phyloP scores from a whole-genome alignment of 35 echinoderm and acorn worm species.

The Nesometra sesokonis region DNA sequence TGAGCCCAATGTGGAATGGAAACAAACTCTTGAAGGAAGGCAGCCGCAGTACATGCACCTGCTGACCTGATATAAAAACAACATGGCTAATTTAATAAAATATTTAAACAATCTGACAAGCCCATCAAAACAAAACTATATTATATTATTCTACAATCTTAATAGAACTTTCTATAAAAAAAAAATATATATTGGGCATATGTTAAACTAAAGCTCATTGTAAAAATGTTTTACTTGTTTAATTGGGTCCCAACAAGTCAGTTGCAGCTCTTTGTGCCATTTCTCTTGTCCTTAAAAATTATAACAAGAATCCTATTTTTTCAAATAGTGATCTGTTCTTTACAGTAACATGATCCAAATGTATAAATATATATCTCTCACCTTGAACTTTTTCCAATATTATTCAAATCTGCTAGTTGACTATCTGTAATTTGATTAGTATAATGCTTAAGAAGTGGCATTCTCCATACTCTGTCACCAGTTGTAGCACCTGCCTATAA shows the following conservation, averaged over 20 bases:
- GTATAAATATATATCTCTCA: neutral
- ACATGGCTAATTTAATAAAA: too few relatives aligned
- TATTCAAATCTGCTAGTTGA: conserved; percentile 87
- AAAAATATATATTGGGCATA: neutral
- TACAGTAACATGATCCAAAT: too few relatives aligned
- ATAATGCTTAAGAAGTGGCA: conserved; percentile 84
- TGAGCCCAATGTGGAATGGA: conserved; percentile 62
- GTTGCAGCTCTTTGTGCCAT: too few relatives aligned
- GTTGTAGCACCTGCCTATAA: conserved; percentile 55
- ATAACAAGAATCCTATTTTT: too few relatives aligned
- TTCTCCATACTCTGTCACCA: conserved; percentile 85
- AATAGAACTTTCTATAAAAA: neutral
- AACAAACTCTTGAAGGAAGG: conserved; percentile 88
- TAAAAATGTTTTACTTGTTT: too few relatives aligned
- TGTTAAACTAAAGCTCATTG: too few relatives aligned
- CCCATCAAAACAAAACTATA: too few relatives aligned
- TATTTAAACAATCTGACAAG: too few relatives aligned
- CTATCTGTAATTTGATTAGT: conserved; percentile 74
- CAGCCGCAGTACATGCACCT: conserved; percentile 78
- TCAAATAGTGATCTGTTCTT: too few relatives aligned
- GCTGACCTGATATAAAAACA: conserved; percentile 50
- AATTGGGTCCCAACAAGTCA: too few relatives aligned
- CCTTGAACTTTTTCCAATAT: conserved; percentile 81
- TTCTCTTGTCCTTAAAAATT: too few relatives aligned
- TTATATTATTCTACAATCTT: neutral